These are phyloP conservation scores for Myocastor coypus DNA, from an alignment of 2,113 vertebrate species.

Conservation along the genomic window DNA sequence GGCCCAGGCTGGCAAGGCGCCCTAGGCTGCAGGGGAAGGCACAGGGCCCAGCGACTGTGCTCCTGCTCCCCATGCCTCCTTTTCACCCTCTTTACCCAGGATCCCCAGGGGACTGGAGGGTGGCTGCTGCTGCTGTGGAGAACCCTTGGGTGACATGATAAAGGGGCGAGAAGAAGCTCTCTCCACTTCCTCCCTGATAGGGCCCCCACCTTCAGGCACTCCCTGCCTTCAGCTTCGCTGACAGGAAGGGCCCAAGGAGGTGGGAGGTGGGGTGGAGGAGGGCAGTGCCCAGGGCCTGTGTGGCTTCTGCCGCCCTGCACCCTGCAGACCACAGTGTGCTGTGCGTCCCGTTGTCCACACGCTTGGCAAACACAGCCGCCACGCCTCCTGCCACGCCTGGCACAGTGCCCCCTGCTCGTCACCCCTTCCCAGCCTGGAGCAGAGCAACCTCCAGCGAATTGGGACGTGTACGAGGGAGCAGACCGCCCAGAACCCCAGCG, in stretches of 20 bases:
- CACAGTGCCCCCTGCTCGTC: background rate
- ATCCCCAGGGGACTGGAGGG: background rate
- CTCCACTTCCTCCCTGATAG: conserved; percentile 76
- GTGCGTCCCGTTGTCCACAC: background rate
- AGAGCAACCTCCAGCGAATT: background rate
- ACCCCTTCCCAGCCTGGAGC: background rate
- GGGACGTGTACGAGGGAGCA: background rate
- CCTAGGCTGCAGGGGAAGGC: background rate
- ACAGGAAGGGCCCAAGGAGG: conserved; percentile 68
- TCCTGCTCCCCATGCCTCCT: background rate
- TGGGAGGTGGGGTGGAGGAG: background rate
- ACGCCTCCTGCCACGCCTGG: background rate
- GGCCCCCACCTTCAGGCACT: conserved; percentile 64
- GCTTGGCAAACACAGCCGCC: background rate
- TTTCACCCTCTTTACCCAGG: background rate
- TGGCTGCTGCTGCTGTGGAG: background rate
- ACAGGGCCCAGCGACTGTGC: background rate
- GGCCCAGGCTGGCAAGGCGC: background rate
- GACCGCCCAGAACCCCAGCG: background rate
- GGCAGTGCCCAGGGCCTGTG: background rate
- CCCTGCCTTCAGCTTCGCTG: conserved; percentile 18
- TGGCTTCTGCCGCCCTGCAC: background rate
- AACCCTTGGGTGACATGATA: conserved; percentile 51
- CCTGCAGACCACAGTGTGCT: background rate
- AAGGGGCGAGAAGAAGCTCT: conserved; percentile 40